Evolutionary conservation across 2,797 vertebrate species (phyloP).

Genomic region (Anabas testudineus): DNA sequence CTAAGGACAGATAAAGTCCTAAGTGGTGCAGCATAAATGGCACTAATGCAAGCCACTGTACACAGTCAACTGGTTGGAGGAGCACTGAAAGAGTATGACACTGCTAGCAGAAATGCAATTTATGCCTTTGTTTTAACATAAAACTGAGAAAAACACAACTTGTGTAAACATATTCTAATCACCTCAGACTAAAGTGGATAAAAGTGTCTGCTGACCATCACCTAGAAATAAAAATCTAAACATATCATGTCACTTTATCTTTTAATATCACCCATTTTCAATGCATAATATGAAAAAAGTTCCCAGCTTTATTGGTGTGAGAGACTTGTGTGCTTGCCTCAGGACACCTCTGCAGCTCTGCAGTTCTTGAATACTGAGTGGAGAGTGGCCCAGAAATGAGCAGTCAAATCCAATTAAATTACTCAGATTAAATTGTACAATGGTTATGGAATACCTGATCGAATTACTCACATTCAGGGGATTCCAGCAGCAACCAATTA

Average conservation of each 20-base stretch:
- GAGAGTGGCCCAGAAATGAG: constrained; percentile 85
- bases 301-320: constrained; percentile 58
- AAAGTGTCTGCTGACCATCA: constrained; percentile 15
- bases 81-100: not conserved
- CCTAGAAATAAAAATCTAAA: constrained; percentile 11
- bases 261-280: constrained; percentile 3
- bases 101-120: constrained; percentile 50
- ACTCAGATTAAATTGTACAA: constrained; percentile 86
- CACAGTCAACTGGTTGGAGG: constrained; percentile 36
- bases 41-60: constrained; percentile 23
- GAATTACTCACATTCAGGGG: constrained; percentile 85
- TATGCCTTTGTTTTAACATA: constrained; percentile 38
- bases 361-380: constrained; percentile 83
- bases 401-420: constrained; percentile 87
- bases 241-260: constrained; percentile 4
- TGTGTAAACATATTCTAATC: constrained; percentile 43
- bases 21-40: constrained; percentile 44
- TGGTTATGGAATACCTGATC: constrained; percentile 86
- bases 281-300: constrained; percentile 32
- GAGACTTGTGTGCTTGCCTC: constrained; percentile 71
- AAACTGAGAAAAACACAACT: constrained; percentile 50
- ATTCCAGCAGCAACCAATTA: constrained; percentile 86
- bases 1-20: constrained; percentile 66
- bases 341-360: constrained; percentile 75
- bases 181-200: constrained; percentile 32